These are phyloP conservation scores for Elaphurus davidianus DNA, from an alignment of 2,113 vertebrate genomes.

Conservation along the genomic window DNA sequence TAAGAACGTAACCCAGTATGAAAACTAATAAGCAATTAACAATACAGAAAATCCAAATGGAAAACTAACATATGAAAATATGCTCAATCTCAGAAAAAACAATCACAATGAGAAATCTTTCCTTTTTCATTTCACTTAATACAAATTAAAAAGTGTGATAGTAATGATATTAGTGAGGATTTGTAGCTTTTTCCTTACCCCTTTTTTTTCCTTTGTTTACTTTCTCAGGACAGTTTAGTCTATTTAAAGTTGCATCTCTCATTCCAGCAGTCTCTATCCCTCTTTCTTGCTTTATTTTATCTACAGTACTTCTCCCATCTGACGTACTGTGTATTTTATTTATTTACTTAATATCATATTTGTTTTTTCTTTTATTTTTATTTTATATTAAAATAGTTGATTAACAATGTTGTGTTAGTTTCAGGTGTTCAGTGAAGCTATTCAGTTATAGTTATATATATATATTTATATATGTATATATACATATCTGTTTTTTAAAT, in stretches of 20 bases:
- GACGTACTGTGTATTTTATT: background rate
- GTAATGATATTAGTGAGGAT: background rate
- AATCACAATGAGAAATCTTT: background rate
- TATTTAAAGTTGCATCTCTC: background rate
- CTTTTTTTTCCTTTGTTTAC: background rate
- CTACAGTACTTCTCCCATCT: background rate
- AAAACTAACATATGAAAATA: slow-evolving; percentile 10
- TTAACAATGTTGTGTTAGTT: background rate
- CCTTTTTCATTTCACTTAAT: background rate
- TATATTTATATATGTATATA: background rate
- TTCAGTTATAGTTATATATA: background rate
- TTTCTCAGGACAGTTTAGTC: background rate
- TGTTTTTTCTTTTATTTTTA: background rate
- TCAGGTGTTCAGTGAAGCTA: background rate
- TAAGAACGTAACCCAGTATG: background rate
- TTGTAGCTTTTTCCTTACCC: background rate
- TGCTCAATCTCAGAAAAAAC: background rate
- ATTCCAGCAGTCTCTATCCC: background rate
- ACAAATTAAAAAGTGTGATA: background rate
- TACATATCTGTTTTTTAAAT: background rate
- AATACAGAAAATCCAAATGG: background rate
- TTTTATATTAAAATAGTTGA: background rate
- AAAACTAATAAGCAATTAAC: background rate
- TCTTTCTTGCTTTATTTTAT: slow-evolving; percentile 19
- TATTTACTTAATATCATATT: background rate